Percentiles rank a stretch among this genome's conserved stretches.
phyloP scores from a whole-genome alignment of 2,888 invertebrate genomes.

The Strigamia crassipes region DNA sequence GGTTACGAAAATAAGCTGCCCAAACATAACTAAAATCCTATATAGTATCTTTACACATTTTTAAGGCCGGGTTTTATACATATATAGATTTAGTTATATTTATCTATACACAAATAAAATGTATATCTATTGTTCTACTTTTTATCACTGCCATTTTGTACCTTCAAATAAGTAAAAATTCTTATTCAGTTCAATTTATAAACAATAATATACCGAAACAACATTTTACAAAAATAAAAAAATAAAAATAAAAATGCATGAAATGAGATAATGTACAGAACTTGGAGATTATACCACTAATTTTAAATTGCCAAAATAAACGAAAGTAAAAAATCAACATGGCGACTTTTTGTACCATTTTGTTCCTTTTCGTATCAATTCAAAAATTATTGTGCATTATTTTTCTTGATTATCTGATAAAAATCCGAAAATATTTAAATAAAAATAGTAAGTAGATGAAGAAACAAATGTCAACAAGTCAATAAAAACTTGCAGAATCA shows the following conservation, averaged over 20 bases:
- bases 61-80: constrained; percentile 25
- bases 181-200: background rate
- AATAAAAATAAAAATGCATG: background rate
- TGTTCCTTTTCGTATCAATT: background rate
- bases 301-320: background rate
- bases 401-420: background rate
- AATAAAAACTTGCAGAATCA: background rate
- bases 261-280: constrained; percentile 1
- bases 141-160: constrained; percentile 18
- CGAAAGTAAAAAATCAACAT: background rate
- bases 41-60: constrained; percentile 7
- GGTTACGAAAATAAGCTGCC: constrained; percentile 23
- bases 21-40: constrained; percentile 3
- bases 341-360: background rate
- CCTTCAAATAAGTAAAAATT: background rate
- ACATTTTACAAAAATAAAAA: no score
- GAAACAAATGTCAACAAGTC: background rate
- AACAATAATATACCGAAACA: background rate
- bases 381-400: background rate
- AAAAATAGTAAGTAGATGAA: background rate
- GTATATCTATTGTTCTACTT: background rate
- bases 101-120: constrained; percentile 1
- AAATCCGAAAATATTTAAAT: background rate
- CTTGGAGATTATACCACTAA: background rate
- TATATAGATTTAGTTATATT: background rate